Conservation (phyloP, 2,113 vertebrate genomes). For the Raja brachyura region DNA sequence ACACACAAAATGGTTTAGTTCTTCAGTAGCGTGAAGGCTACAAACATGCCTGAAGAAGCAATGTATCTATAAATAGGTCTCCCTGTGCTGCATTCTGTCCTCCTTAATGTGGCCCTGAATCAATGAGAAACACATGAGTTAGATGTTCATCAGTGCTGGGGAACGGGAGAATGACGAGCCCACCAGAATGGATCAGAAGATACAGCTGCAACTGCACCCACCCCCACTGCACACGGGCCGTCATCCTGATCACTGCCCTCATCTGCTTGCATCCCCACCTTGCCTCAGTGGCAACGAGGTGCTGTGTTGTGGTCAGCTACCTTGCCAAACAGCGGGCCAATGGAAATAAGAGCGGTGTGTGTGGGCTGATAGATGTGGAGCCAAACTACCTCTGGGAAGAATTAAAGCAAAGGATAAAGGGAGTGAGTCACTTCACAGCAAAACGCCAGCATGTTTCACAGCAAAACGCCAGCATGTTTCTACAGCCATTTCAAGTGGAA, state of each 20-base stretch:
- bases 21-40: neutral
- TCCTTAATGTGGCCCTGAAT: conserved; percentile 6
- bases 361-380: neutral
- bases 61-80: conserved; percentile 20
- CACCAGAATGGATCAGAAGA: conserved; percentile 29
- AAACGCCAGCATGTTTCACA: neutral
- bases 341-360: neutral
- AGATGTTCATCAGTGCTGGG: conserved; percentile 30
- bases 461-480: neutral
- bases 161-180: neutral
- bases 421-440: neutral
- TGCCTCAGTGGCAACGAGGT: neutral
- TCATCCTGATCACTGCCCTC: neutral
- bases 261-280: neutral
- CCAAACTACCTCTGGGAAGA: conserved; percentile 31
- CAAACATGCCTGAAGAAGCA: neutral
- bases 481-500: neutral
- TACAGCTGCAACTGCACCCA: neutral
- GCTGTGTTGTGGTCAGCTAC: neutral
- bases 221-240: neutral
- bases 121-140: conserved; percentile 33
- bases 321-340: neutral
- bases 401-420: neutral
- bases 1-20: neutral
- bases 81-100: neutral